Evolutionary conservation across 1,140 invertebrate species (phyloP).

Genomic region (Drosophila willistoni): DNA sequence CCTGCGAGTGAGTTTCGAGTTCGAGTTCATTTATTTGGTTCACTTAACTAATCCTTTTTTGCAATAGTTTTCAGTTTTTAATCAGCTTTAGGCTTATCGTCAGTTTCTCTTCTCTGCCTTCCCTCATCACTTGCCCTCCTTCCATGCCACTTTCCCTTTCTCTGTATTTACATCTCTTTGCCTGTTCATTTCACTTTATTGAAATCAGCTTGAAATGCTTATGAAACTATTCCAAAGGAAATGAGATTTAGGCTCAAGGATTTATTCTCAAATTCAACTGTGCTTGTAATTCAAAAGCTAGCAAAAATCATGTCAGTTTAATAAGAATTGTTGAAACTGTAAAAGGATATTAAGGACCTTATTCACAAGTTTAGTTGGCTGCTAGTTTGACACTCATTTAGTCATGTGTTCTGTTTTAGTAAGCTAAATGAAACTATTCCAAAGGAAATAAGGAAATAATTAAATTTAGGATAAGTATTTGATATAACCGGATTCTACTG

Average conservation of each 20-base stretch:
- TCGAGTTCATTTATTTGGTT: slow-evolving; percentile 80
- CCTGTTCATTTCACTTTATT: slow-evolving; percentile 24
- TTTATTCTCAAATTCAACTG: neutral
- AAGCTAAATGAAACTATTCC: no score
- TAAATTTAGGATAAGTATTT: no score
- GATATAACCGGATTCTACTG: no score
- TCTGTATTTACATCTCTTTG: slow-evolving; percentile 10
- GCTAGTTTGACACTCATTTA: no score
- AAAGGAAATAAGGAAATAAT: no score
- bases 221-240: slow-evolving; percentile 21
- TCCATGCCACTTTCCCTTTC: slow-evolving; percentile 17
- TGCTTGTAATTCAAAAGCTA: neutral
- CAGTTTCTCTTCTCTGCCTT: neutral
- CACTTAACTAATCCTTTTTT: slow-evolving; percentile 80
- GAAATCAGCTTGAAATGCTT: slow-evolving; percentile 57
- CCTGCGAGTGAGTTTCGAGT: slow-evolving; percentile 17
- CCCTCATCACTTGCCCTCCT: neutral
- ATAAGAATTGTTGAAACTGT: neutral
- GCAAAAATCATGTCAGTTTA: neutral
- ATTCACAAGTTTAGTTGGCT: no score
- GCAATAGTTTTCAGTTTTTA: slow-evolving; percentile 78
- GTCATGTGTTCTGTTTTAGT: no score
- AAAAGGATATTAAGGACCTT: no score
- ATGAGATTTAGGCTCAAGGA: slow-evolving; percentile 1
- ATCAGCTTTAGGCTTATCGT: slow-evolving; percentile 72